Conservation (phyloP, 2,888 invertebrate genomes). For the Drosophila affinis region DNA sequence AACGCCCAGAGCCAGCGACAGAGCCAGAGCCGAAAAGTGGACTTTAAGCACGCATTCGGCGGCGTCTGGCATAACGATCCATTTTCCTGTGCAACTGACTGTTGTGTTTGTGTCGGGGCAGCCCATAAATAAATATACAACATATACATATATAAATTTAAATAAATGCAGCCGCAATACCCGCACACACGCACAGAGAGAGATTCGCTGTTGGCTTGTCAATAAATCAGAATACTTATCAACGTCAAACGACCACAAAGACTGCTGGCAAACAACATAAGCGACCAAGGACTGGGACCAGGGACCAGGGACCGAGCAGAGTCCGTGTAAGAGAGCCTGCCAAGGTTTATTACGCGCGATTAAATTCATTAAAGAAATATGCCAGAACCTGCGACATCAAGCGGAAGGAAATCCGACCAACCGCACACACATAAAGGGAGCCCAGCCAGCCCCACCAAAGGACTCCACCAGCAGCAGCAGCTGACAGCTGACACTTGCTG, state of each 20-base stretch:
- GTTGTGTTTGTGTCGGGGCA: slow-evolving; percentile 36
- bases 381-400: slow-evolving; percentile 49
- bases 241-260: slow-evolving; percentile 78
- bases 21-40: slow-evolving; percentile 44
- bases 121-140: slow-evolving; percentile 68
- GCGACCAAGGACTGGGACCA: slow-evolving; percentile 40
- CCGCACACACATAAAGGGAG: slow-evolving; percentile 47
- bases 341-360: slow-evolving; percentile 78
- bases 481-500: slow-evolving; percentile 66
- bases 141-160: slow-evolving; percentile 59
- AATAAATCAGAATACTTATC: slow-evolving; percentile 82
- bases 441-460: background rate
- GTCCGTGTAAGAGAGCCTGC: slow-evolving; percentile 49
- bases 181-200: slow-evolving; percentile 7
- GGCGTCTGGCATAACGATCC: slow-evolving; percentile 23
- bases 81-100: slow-evolving; percentile 11
- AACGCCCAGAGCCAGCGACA: slow-evolving; percentile 1
- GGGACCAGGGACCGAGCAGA: slow-evolving; percentile 36
- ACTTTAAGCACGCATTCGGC: slow-evolving; percentile 48
- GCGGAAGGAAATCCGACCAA: slow-evolving; percentile 47
- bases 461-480: slow-evolving; percentile 14
- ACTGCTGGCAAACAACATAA: slow-evolving; percentile 66
- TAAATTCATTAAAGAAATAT: slow-evolving; percentile 81
- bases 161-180: slow-evolving; percentile 64
- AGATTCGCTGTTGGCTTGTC: slow-evolving; percentile 72